phyloP scores from a whole-genome alignment of 2,797 vertebrate species.

The Bradypodion pumilum region DNA sequence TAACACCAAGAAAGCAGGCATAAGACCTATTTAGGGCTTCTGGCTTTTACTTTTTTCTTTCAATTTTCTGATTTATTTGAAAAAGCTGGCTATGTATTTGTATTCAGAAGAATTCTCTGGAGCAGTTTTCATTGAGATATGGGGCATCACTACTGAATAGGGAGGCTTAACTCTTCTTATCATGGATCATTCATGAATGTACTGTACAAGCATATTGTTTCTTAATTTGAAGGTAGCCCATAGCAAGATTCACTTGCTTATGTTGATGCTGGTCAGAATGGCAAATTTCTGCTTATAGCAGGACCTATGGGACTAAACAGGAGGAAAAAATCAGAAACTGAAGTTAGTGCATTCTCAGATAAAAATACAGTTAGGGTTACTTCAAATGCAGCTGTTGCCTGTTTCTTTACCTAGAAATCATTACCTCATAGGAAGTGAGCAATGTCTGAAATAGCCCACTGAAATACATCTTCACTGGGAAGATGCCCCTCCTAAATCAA shows the following conservation, averaged over 20 bases:
- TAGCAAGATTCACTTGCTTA: neutral
- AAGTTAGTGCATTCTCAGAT: neutral
- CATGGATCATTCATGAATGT: neutral
- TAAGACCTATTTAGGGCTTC: neutral
- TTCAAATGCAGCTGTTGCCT: neutral
- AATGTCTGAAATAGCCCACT: neutral
- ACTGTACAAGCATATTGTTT: neutral
- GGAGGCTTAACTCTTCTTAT: too few species aligned
- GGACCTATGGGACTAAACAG: neutral
- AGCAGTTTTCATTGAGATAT: too few species aligned
- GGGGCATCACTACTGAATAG: too few species aligned
- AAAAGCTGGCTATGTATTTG: too few species aligned
- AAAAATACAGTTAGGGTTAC: neutral
- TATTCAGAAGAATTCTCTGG: neutral
- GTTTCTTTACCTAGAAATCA: neutral
- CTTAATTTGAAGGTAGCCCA: neutral
- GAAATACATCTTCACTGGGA: conserved; percentile 43
- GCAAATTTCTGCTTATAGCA: neutral
- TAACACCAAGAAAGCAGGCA: neutral
- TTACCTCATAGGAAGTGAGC: neutral
- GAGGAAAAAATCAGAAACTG: neutral
- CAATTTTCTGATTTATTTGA: neutral
- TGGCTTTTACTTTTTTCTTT: neutral
- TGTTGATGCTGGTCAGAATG: neutral
- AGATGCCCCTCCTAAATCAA: conserved; percentile 77